Evolutionary conservation across 2,797 vertebrate genomes (phyloP).

Genomic region (Taeniopygia guttata): DNA sequence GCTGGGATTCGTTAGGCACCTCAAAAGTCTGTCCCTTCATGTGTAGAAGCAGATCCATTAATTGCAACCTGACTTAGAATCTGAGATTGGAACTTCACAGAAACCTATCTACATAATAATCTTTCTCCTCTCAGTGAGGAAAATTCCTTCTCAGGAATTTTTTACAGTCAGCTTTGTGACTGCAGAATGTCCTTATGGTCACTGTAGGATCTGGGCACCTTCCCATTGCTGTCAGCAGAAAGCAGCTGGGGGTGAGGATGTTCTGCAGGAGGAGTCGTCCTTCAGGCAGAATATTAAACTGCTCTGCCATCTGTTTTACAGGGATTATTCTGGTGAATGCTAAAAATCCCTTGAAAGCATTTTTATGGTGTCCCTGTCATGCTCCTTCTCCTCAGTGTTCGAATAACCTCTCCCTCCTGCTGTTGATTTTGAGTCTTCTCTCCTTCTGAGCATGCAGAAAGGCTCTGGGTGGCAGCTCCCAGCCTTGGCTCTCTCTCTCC

Average conservation of each 20-base stretch:
- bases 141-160: neutral
- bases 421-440: neutral
- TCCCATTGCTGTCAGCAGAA: constrained; percentile 7
- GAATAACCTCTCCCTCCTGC: neutral
- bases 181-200: constrained; percentile 27
- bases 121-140: neutral
- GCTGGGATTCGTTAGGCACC: neutral
- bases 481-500: neutral
- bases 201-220: neutral
- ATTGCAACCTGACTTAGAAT: neutral
- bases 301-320: constrained; percentile 55
- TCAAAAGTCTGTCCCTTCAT: neutral
- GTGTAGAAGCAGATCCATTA: neutral
- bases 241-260: neutral
- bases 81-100: neutral
- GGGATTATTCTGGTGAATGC: constrained; percentile 9
- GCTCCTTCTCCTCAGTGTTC: neutral
- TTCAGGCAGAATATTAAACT: neutral
- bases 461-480: neutral
- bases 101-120: neutral
- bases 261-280: neutral
- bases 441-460: neutral
- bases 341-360: constrained; percentile 38
- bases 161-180: neutral
- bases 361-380: neutral